A percentile compares a stretch with the other conserved stretches of the same genome.
Conservation (phyloP, 2,888 invertebrate species). For the Stenodera caucasica region DNA sequence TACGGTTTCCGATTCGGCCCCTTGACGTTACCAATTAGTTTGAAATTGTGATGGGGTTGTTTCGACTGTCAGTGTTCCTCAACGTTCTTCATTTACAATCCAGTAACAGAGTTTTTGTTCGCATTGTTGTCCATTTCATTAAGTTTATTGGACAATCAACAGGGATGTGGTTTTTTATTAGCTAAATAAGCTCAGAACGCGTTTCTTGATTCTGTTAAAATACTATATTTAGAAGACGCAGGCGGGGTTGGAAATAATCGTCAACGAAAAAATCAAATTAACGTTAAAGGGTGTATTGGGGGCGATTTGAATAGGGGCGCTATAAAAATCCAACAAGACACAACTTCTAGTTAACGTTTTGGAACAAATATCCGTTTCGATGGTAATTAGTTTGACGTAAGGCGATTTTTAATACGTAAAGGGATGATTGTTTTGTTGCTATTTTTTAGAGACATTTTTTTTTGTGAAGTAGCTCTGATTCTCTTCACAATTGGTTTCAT, state of each 20-base stretch:
- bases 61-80: conserved; percentile 7
- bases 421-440: background rate
- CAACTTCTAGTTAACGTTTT: conserved; percentile 48
- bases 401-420: no score
- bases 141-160: conserved; percentile 49
- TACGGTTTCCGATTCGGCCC: background rate
- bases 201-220: conserved; percentile 42
- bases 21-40: conserved; percentile 1
- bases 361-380: conserved; percentile 51
- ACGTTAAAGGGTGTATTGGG: conserved; percentile 46
- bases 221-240: no score
- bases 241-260: no score
- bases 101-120: conserved; percentile 36
- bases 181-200: conserved; percentile 46
- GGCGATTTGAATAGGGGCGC: conserved; percentile 44
- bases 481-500: no score
- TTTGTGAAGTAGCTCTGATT: no score
- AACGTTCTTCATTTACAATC: conserved; percentile 33
- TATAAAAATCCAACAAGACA: conserved; percentile 42
- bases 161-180: conserved; percentile 46
- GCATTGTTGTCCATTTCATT: conserved; percentile 40
- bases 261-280: conserved; percentile 46
- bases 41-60: background rate
- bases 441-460: no score
- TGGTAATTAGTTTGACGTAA: conserved; percentile 48